Evolutionary conservation across 2,888 invertebrate species (phyloP), one percentile per base, ranked within the genome.

Genomic region (Drosophila longiperda): DNA sequence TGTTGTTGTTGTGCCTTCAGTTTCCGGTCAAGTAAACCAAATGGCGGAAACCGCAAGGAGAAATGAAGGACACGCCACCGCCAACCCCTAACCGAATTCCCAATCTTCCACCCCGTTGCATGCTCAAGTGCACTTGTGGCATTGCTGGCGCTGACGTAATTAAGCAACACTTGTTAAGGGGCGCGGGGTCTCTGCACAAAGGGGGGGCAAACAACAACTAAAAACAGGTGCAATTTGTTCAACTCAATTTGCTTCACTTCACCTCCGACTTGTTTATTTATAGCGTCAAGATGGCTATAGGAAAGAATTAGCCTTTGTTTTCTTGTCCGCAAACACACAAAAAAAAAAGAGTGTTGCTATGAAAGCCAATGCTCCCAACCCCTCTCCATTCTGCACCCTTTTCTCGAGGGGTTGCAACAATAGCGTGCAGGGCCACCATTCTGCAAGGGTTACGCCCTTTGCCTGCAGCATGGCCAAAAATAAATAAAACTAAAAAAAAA

Each of bases 221-320:
- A 53, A 42, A 85, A 69, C 83, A 86, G 86, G 82, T 86, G 86
- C 72, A 85, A 88, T 87, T 86, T 88, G 88, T 86, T 86, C 78
- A 86, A 85, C 88, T 75, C 86, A 86, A 83, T 85, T 88, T 85
- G 82, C 75, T 72, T 68, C 71, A 74, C 80, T 85, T 73, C 75
- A 74, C 75, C 62, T 40, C 38, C 54, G 23, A 20, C 67, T 67
- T 48, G 66, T 73, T 45, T 78, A 79, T 78, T 79, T 79, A 79
- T 80, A 69, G 66, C 77, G 49, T 61, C 53, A 65, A 66, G 54
- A 45, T 45, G 45, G 69, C 29, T 65, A 53, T 34, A 34, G 75
- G 61, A 80, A 78, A 63, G 73, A 71, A 70, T 69, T 73, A 72
- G 73, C 71, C 58, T 67, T 64, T 59, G 36, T 61, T 65, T 69